Evolutionary conservation across 2,797 vertebrate genomes (phyloP).

Genomic region (Sebastes dallii): DNA sequence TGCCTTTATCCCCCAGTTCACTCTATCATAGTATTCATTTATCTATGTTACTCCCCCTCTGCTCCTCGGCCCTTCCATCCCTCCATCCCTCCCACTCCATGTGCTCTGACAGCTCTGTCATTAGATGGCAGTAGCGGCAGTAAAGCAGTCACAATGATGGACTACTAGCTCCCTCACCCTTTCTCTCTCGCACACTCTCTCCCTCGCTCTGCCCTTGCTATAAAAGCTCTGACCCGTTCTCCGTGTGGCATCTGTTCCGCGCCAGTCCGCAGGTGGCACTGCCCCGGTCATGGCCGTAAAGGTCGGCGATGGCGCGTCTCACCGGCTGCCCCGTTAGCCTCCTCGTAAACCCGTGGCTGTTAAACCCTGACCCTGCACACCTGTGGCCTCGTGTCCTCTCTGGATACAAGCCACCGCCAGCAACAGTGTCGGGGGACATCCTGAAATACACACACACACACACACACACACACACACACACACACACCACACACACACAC

Average conservation of each 20-base stretch:
- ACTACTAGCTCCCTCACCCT: conserved; percentile 62
- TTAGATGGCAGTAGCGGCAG: conserved; percentile 78
- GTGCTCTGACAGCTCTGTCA: conserved; percentile 78
- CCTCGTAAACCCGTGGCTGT: conserved; percentile 69
- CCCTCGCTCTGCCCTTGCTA: conserved; percentile 54
- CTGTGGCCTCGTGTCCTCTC: conserved; percentile 61
- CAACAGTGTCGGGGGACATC: conserved; percentile 14
- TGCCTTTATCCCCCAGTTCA: conserved; percentile 68
- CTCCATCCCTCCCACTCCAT: conserved; percentile 66
- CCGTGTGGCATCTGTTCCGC: conserved; percentile 75
- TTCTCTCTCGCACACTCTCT: conserved; percentile 40
- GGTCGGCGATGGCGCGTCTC: conserved; percentile 53
- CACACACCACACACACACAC: not conserved
- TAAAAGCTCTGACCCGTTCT: conserved; percentile 71
- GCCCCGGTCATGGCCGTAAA: conserved; percentile 69
- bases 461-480: not conserved
- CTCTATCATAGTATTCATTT: conserved; percentile 76
- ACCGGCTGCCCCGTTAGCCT: conserved; percentile 67
- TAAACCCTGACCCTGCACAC: conserved; percentile 74
- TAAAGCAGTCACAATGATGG: conserved; percentile 82
- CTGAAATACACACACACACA: conserved; percentile 37
- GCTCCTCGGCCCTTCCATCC: conserved; percentile 48
- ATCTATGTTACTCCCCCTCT: conserved; percentile 71
- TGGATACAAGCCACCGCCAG: conserved; percentile 53
- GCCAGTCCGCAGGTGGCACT: conserved; percentile 75